Percentiles rank a stretch among this genome's conserved stretches.
Evolutionary conservation across 2,888 invertebrate genomes (phyloP).

Genomic region (Scelioninae gen. 1): DNA sequence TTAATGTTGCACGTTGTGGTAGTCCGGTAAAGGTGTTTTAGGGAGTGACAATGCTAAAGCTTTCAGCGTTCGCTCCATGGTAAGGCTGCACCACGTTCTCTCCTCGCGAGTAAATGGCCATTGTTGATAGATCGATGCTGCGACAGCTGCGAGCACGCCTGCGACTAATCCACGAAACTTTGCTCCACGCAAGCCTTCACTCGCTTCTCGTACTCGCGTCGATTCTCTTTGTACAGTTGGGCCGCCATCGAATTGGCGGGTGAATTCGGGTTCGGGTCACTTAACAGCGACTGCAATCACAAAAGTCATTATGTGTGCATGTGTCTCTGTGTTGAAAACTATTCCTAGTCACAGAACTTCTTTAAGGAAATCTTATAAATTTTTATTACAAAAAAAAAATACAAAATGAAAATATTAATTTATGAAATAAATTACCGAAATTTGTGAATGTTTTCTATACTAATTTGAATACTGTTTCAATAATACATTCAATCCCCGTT

Average conservation of each 20-base stretch:
- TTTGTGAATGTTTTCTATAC: no score
- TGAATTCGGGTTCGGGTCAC: conserved; percentile 99
- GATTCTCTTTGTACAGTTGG: conserved; percentile 99
- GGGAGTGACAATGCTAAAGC: conserved; percentile 81
- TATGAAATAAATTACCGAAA: no score
- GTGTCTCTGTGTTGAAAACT: background rate
- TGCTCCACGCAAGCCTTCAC: conserved; percentile 99
- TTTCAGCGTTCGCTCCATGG: conserved; percentile 81
- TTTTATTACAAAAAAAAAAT: no score
- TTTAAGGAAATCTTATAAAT: no score
- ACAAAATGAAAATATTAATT: no score
- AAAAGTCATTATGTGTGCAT: conserved; percentile 74
- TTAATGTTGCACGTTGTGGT: conserved; percentile 78
- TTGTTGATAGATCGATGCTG: conserved; percentile 77
- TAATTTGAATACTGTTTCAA: no score
- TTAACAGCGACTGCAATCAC: conserved; percentile 96
- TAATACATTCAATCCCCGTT: no score
- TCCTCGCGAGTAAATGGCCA: conserved; percentile 77
- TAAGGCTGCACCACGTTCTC: conserved; percentile 81
- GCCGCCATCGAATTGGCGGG: conserved; percentile 99
- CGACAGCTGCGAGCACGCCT: conserved; percentile 69
- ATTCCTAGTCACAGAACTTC: background rate
- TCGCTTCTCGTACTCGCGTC: conserved; percentile 99
- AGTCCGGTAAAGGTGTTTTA: conserved; percentile 74
- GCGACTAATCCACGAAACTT: conserved; percentile 96